Evolutionary conservation across 2,888 invertebrate species (phyloP).

Genomic region (Zeuzera pyrina): DNA sequence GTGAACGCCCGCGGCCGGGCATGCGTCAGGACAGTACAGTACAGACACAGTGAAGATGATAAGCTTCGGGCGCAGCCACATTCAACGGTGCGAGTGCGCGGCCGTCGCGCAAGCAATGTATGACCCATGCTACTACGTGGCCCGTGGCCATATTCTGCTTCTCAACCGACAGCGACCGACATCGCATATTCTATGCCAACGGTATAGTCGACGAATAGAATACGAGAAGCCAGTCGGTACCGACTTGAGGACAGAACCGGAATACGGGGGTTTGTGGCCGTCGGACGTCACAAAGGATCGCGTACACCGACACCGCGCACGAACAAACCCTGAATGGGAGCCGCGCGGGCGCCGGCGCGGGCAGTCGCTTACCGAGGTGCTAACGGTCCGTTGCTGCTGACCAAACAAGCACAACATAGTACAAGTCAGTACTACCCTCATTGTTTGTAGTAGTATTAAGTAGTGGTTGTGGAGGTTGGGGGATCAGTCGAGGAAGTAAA

Average conservation of each 20-base stretch:
- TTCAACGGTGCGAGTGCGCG: slow-evolving; percentile 70
- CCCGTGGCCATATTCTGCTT: slow-evolving; percentile 28
- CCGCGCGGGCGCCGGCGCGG: slow-evolving; percentile 30
- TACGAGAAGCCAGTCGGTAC: background rate
- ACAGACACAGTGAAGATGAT: slow-evolving; percentile 72
- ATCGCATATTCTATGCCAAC: background rate
- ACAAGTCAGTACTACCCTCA: slow-evolving; percentile 67
- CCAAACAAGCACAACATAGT: slow-evolving; percentile 71
- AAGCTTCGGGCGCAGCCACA: slow-evolving; percentile 73
- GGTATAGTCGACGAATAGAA: background rate
- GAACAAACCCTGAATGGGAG: slow-evolving; percentile 43
- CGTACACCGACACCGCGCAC: slow-evolving; percentile 56
- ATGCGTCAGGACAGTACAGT: slow-evolving; percentile 59
- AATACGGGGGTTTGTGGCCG: slow-evolving; percentile 45
- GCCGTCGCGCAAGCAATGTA: slow-evolving; percentile 70
- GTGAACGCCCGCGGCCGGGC: slow-evolving; percentile 70
- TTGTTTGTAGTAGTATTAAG: slow-evolving; percentile 46
- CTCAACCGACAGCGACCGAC: slow-evolving; percentile 16
- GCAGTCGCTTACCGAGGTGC: slow-evolving; percentile 66
- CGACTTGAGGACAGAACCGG: slow-evolving; percentile 18
- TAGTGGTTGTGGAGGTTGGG: slow-evolving; percentile 33
- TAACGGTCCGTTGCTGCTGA: slow-evolving; percentile 72
- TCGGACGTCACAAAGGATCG: slow-evolving; percentile 67
- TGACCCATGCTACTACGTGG: slow-evolving; percentile 69
- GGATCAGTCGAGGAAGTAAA: slow-evolving; percentile 27